Evolutionary conservation across 2,113 vertebrate genomes (phyloP).

Genomic region (Ictalurus furcatus): DNA sequence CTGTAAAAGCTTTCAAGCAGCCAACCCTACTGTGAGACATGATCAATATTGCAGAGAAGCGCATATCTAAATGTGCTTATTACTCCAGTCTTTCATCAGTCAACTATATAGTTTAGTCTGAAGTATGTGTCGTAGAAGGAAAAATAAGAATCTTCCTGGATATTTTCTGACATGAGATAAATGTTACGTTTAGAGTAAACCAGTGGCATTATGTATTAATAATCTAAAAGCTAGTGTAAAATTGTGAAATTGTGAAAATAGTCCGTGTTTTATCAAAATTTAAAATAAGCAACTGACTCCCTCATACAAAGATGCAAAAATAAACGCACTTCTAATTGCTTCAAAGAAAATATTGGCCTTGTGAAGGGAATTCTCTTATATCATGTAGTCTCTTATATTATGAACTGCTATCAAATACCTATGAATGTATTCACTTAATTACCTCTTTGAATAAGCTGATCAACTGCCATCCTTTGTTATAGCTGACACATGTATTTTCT

Average conservation of each 20-base stretch:
- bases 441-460: too few species aligned
- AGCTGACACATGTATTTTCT: too few species aligned
- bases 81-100: constrained; percentile 39
- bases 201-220: background rate
- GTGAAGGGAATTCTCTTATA: too few species aligned
- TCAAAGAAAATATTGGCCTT: background rate
- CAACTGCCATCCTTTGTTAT: too few species aligned
- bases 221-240: background rate
- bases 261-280: background rate
- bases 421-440: too few species aligned
- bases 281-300: background rate
- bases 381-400: too few species aligned
- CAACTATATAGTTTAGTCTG: background rate
- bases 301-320: background rate
- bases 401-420: too few species aligned
- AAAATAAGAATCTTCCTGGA: background rate
- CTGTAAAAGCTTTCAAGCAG: constrained; percentile 67
- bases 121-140: background rate
- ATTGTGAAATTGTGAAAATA: too few species aligned
- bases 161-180: background rate
- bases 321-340: background rate
- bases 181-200: background rate
- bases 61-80: constrained; percentile 68
- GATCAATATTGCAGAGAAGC: constrained; percentile 71
- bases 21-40: constrained; percentile 45